These are phyloP conservation scores for Halcyon leucocephala DNA, from an alignment of 2,797 vertebrate species.

Conservation along the genomic window DNA sequence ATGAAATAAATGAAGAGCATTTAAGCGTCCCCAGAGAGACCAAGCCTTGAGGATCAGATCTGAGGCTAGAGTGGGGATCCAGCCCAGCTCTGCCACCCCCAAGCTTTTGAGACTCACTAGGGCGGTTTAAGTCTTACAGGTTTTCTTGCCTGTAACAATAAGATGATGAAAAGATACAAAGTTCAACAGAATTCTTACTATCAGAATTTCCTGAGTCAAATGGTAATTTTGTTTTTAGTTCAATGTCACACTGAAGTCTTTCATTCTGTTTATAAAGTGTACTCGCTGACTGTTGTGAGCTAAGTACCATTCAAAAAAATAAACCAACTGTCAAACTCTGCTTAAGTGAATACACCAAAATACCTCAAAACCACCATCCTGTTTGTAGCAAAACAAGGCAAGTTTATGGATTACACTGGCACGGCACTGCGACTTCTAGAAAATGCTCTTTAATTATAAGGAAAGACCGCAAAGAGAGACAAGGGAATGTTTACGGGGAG, in stretches of 20 bases:
- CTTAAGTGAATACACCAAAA: background rate
- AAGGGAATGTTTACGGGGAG: background rate
- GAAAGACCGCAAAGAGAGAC: constrained; percentile 6
- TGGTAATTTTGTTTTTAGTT: background rate
- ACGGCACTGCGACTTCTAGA: constrained; percentile 9
- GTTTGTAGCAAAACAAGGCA: constrained; percentile 7
- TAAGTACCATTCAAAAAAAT: background rate
- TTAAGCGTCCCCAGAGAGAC: background rate
- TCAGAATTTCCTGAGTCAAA: background rate
- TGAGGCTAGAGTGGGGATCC: background rate
- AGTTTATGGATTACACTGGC: constrained; percentile 13
- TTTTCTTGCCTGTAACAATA: background rate
- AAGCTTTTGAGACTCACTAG: background rate
- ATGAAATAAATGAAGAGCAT: background rate
- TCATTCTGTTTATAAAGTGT: constrained; percentile 4
- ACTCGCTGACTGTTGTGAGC: background rate
- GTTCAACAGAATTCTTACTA: too few species aligned
- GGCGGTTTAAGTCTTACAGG: background rate
- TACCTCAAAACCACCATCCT: constrained; percentile 1
- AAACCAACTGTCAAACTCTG: background rate
- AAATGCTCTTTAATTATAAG: constrained; percentile 56
- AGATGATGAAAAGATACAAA: background rate
- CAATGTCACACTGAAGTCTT: constrained; percentile 21
- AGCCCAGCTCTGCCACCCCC: background rate
- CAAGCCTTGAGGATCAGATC: background rate